Conservation (phyloP, 2,797 vertebrate species). For the Spizella passerina region DNA sequence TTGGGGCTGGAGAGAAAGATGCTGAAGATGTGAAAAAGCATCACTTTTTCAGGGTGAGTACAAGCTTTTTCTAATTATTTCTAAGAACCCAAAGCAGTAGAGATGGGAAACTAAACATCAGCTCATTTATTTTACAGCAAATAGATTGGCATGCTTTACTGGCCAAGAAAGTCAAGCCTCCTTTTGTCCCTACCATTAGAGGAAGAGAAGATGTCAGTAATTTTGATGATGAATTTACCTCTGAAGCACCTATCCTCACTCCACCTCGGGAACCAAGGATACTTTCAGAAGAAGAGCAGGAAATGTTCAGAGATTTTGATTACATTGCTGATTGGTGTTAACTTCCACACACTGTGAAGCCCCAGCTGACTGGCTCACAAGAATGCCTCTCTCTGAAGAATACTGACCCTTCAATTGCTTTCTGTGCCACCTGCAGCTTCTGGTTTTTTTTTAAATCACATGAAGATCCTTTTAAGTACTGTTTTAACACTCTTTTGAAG, state of each 20-base stretch:
- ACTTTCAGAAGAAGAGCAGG: slow-evolving; percentile 90
- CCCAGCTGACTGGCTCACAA: slow-evolving; percentile 76
- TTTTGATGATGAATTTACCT: slow-evolving; percentile 99
- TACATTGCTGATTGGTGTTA: slow-evolving; percentile 99
- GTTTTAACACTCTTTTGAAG: slow-evolving; percentile 68
- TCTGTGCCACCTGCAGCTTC: slow-evolving; percentile 86
- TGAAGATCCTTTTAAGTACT: slow-evolving; percentile 83
- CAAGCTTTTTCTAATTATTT: background rate
- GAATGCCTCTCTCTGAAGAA: slow-evolving; percentile 62
- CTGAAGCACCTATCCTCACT: slow-evolving; percentile 95
- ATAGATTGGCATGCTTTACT: slow-evolving; percentile 92
- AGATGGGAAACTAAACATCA: slow-evolving; percentile 5
- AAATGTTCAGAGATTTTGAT: slow-evolving; percentile 96
- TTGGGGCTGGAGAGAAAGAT: slow-evolving; percentile 94
- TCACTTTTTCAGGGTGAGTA: slow-evolving; percentile 94
- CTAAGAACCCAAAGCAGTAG: background rate
- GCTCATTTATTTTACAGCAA: slow-evolving; percentile 77
- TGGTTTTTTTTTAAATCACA: slow-evolving; percentile 74
- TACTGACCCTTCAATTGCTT: slow-evolving; percentile 66
- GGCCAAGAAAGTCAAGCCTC: slow-evolving; percentile 94
- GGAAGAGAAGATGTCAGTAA: slow-evolving; percentile 96
- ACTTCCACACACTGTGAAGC: slow-evolving; percentile 83
- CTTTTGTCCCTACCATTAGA: slow-evolving; percentile 93
- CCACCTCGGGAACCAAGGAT: slow-evolving; percentile 94
- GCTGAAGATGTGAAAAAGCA: slow-evolving; percentile 98